Conservation (phyloP, 1,140 invertebrate species). For the Microplitis demolitor region DNA sequence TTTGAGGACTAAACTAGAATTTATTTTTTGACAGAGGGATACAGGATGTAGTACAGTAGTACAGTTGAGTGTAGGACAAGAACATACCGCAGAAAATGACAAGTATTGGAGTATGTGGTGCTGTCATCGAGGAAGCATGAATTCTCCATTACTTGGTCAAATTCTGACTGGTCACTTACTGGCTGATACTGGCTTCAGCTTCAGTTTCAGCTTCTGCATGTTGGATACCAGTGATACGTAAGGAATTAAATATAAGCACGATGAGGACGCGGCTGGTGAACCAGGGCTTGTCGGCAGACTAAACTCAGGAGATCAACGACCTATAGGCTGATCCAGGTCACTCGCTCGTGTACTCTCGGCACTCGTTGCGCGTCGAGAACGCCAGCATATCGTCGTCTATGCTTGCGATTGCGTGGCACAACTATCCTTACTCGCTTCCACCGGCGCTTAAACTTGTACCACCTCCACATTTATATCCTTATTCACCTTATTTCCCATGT, state of each 20-base stretch:
- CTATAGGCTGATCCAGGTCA: constrained; percentile 29
- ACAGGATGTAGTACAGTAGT: too few relatives aligned
- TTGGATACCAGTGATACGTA: too few relatives aligned
- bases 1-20: too few relatives aligned
- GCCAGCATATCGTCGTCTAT: not conserved
- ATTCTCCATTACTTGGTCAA: not conserved
- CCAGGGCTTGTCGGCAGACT: not conserved
- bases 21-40: too few relatives aligned
- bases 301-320: constrained; percentile 28
- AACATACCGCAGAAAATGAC: not conserved
- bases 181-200: not conserved
- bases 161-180: too few relatives aligned
- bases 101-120: not conserved
- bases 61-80: not conserved
- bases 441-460: not conserved
- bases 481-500: too few relatives aligned
- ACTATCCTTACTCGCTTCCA: not conserved
- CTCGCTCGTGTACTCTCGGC: constrained; percentile 12
- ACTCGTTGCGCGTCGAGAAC: not conserved
- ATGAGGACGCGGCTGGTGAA: too few relatives aligned
- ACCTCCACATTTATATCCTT: not conserved
- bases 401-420: constrained; percentile 21
- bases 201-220: not conserved
- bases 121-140: not conserved
- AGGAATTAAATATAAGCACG: too few relatives aligned